Conservation (phyloP, 2,113 vertebrate genomes). For the Bos javanicus region DNA sequence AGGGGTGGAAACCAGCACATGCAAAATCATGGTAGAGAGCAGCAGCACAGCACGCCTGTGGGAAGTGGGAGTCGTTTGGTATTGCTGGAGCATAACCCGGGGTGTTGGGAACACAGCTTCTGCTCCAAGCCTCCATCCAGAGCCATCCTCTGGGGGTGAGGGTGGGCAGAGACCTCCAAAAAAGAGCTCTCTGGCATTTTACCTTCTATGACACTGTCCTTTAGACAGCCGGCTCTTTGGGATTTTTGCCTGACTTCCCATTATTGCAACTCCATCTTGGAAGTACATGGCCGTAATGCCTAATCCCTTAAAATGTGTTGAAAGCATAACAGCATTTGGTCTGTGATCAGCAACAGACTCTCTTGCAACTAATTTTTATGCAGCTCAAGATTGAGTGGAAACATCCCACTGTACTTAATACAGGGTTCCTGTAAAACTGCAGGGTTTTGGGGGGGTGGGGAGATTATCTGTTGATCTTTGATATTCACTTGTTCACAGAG, state of each 20-base stretch:
- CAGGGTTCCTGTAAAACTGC: not conserved
- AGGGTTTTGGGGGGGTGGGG: not conserved
- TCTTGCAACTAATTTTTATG: constrained; percentile 48
- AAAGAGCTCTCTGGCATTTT: not conserved
- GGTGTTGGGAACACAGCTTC: not conserved
- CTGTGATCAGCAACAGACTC: constrained; percentile 18
- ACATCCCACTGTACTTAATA: not conserved
- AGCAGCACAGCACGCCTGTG: fast-evolving
- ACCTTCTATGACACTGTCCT: not conserved
- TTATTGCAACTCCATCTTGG: constrained; percentile 25
- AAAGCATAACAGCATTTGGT: constrained; percentile 40
- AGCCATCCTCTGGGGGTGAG: not conserved
- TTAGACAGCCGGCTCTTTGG: not conserved
- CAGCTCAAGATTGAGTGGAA: constrained; percentile 46
- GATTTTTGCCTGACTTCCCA: not conserved
- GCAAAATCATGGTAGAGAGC: not conserved
- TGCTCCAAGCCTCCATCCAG: not conserved
- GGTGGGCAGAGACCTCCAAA: not conserved
- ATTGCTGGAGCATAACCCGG: not conserved
- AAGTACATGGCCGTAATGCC: not conserved
- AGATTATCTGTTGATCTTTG: constrained; percentile 42
- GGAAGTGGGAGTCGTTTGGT: not conserved
- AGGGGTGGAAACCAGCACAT: not conserved
- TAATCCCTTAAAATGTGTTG: constrained; percentile 46
- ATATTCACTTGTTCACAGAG: constrained; percentile 33